Conservation (phyloP, 1,140 invertebrate genomes). For the Eupristina koningsbergeri region DNA sequence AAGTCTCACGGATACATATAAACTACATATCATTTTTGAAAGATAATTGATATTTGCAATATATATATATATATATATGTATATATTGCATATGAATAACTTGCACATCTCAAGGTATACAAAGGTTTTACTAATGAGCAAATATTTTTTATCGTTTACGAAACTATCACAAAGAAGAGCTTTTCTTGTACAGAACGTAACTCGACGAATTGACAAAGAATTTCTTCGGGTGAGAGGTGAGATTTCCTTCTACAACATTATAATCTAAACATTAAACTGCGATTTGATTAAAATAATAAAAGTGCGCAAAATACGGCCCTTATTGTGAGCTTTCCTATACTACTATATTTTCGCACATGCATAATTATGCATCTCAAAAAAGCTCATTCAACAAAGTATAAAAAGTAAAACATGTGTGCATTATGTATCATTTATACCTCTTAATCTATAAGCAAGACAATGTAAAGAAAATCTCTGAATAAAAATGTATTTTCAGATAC, state of each 20-base stretch:
- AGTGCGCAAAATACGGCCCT: slow-evolving; percentile 24
- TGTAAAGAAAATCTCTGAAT: neutral
- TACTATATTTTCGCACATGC: slow-evolving; percentile 46
- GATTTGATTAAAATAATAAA: slow-evolving; percentile 16
- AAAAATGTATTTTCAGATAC: slow-evolving; percentile 35
- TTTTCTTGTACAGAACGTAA: slow-evolving; percentile 25
- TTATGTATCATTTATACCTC: slow-evolving; percentile 16
- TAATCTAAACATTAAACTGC: slow-evolving; percentile 13
- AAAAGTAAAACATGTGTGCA: slow-evolving; percentile 21
- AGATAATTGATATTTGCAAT: slow-evolving; percentile 25
- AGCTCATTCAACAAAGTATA: slow-evolving; percentile 14
- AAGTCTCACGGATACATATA: slow-evolving; percentile 10
- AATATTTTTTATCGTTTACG: slow-evolving; percentile 42
- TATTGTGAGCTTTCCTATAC: slow-evolving; percentile 45
- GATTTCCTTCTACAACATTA: neutral
- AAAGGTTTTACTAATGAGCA: slow-evolving; percentile 2
- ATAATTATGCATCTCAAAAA: slow-evolving; percentile 24
- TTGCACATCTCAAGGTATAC: neutral
- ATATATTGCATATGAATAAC: too few relatives aligned
- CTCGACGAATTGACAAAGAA: slow-evolving; percentile 8
- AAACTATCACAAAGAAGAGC: neutral
- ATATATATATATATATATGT: too few relatives aligned
- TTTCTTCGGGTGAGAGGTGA: slow-evolving; percentile 30
- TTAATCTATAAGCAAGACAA: slow-evolving; percentile 4
- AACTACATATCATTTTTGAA: slow-evolving; percentile 47